Conservation (phyloP, 2,113 vertebrate species). For the Megaptera novaeangliae region DNA sequence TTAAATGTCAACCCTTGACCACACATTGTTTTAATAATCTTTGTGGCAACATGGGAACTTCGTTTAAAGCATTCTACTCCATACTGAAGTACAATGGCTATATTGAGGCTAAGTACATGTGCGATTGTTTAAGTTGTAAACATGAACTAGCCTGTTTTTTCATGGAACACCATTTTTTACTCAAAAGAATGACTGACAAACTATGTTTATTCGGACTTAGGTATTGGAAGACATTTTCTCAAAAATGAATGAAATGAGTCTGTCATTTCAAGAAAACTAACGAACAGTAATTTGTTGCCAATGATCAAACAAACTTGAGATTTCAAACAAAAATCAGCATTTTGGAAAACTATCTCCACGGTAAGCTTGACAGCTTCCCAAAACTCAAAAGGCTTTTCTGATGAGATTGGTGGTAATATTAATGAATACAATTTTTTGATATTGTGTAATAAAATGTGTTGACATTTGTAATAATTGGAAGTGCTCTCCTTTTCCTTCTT, state of each 20-base stretch:
- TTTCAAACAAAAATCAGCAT: not conserved
- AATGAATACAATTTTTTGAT: not conserved
- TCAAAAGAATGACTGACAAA: slow-evolving; percentile 7
- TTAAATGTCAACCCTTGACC: not conserved
- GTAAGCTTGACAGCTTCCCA: not conserved
- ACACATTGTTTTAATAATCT: not conserved
- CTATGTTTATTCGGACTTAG: not conserved
- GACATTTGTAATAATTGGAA: not conserved
- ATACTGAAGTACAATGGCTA: not conserved
- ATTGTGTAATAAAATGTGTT: not conserved
- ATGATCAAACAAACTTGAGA: not conserved
- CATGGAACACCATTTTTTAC: not conserved
- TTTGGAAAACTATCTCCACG: not conserved
- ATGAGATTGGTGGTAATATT: not conserved
- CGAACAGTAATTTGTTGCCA: not conserved
- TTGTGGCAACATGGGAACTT: not conserved
- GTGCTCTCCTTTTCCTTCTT: not conserved
- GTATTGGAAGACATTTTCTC: not conserved
- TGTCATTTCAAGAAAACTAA: not conserved
- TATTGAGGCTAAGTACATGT: not conserved
- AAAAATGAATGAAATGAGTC: not conserved
- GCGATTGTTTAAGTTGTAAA: slow-evolving; percentile 7
- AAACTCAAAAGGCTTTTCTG: not conserved
- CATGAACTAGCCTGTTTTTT: not conserved
- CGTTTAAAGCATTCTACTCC: not conserved